Evolutionary conservation across 2,888 invertebrate species (phyloP).

Genomic region (Nomada fucata): DNA sequence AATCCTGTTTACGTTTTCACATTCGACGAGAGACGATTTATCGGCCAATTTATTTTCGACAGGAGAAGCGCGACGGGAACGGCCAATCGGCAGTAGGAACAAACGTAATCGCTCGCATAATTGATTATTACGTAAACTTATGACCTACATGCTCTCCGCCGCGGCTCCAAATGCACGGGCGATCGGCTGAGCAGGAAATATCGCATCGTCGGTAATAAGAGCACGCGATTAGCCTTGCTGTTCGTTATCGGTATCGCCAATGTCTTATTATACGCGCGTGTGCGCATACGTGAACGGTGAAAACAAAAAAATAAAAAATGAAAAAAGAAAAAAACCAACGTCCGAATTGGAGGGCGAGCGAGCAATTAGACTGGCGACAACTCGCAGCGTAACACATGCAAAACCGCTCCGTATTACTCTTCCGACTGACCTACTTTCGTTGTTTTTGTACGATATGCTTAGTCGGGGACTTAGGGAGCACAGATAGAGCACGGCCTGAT

Average conservation of each 20-base stretch:
- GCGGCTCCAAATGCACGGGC: neutral
- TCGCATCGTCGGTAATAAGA: conserved; percentile 46
- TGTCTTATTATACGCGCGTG: neutral
- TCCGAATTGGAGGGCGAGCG: neutral
- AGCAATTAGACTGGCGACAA: conserved; percentile 19
- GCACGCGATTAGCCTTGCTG: conserved; percentile 36
- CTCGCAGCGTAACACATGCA: conserved; percentile 12
- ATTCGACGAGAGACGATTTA: too few relatives aligned
- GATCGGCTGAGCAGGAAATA: conserved; percentile 37
- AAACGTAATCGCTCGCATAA: conserved; percentile 24
- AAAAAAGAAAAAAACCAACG: neutral
- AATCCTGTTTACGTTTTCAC: too few relatives aligned
- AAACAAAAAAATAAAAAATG: neutral
- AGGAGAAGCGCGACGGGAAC: neutral
- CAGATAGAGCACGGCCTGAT: conserved; percentile 49
- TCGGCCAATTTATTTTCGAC: too few relatives aligned
- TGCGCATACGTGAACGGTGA: neutral
- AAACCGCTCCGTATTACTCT: conserved; percentile 35
- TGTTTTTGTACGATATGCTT: conserved; percentile 55
- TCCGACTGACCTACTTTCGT: conserved; percentile 62
- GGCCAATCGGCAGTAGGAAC: neutral
- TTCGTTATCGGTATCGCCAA: conserved; percentile 20
- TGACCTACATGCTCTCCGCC: neutral
- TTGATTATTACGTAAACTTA: conserved; percentile 46
- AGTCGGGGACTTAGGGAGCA: conserved; percentile 33